phyloP scores from a whole-genome alignment of 2,113 vertebrate genomes.

The Morone chrysops region DNA sequence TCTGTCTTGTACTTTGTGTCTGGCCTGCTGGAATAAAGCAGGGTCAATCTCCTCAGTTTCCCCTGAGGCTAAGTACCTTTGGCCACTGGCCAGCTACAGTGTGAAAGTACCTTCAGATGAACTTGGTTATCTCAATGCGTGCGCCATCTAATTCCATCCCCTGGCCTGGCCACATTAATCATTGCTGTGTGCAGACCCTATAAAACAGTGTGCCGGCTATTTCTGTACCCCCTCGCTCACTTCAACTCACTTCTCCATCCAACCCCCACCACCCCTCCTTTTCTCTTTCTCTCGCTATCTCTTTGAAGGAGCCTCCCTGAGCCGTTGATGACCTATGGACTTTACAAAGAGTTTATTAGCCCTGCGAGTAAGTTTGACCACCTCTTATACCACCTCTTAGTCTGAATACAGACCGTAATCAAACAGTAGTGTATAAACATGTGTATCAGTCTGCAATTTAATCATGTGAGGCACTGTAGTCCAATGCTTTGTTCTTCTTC shows the following conservation, averaged over 20 bases:
- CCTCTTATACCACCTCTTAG: constrained; percentile 5
- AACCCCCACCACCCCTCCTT: not conserved
- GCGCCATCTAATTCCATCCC: constrained; percentile 80
- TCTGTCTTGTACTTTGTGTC: constrained; percentile 46
- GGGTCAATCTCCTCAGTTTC: constrained; percentile 67
- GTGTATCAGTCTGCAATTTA: not conserved
- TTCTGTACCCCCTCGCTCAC: constrained; percentile 71
- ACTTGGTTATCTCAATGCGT: constrained; percentile 80
- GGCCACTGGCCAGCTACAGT: constrained; percentile 73
- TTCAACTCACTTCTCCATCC: constrained; percentile 53
- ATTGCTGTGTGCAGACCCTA: constrained; percentile 78
- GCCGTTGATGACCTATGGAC: constrained; percentile 96
- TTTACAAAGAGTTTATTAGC: constrained; percentile 95
- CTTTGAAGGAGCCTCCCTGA: constrained; percentile 94
- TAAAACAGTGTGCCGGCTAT: constrained; percentile 80
- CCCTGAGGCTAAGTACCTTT: constrained; percentile 73
- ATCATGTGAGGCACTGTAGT: not conserved
- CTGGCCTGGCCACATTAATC: constrained; percentile 81
- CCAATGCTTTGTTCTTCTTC: constrained; percentile 4
- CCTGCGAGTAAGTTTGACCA: constrained; percentile 90
- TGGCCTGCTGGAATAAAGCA: constrained; percentile 46
- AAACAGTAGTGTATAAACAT: constrained; percentile 10
- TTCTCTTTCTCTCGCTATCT: constrained; percentile 54
- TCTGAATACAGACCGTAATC: not conserved
- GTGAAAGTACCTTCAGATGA: constrained; percentile 84